Evolutionary conservation across 2,888 invertebrate species (phyloP), one percentile per base, ranked within the genome.

Genomic region (Geophilus truncorum): DNA sequence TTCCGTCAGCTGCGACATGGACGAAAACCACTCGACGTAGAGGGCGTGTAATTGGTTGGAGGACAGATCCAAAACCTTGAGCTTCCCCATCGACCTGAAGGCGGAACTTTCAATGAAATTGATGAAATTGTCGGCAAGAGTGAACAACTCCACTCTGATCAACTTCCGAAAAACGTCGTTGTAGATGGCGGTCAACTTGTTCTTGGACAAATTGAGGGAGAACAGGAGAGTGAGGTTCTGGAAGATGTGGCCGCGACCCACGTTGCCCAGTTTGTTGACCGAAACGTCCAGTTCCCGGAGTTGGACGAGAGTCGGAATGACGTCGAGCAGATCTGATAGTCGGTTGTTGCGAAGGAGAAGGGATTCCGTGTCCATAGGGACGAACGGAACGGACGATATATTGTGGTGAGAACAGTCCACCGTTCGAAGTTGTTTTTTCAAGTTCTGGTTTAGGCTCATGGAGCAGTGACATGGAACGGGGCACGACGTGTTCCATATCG

Each of bases 21-120:
- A 85, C n/a, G 84, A 82, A 82, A 88, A 87, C 87, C 87, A 87
- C 34, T 86, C 85, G 25, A 84, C 84, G 70, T 86, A 85, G n/a
- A 88, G 82, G 15, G 85, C 84, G 12, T 83, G 84, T 23, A 88
- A 83, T 75, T 85, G 83, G 82, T 88, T 88, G 23, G 85, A 84
- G 15, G 84, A 84, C 18, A 89, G 83, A 79, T 86, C 83, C 3
- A 88, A 84, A 3, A 83, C 84, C 76, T 84, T 83, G 7, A 88
- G 84, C 70, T 85, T 83, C 79, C 83, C 83, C 23, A 88, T 83
- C 1, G 87, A 87, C 2, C 84, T 84, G 82, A 88, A 88, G 0
- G 88, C 85, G 81, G 86, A 85, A 57, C 85, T 85, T 81, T 87
- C 86, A 25, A 88, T 85, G 79, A 85, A 85, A 51, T 83, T 84